A percentile compares a stretch with the other conserved stretches of the same genome.
These are phyloP conservation scores for Falcaria lacertinaria DNA, from an alignment of 2,888 invertebrate genomes.

Conservation along the genomic window DNA sequence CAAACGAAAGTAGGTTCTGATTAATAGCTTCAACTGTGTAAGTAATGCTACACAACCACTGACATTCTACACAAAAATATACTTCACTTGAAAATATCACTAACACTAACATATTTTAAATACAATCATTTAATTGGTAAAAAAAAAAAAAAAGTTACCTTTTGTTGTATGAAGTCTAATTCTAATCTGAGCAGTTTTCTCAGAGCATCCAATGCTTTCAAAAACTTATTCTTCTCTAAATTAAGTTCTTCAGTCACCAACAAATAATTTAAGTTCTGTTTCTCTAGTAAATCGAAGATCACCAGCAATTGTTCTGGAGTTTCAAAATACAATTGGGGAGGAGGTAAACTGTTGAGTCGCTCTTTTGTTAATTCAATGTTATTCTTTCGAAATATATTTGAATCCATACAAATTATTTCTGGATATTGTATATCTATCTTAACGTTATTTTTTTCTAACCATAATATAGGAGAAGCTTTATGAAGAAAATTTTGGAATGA, in stretches of 20 bases:
- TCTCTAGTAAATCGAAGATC: slow-evolving; percentile 57
- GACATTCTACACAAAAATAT: no score
- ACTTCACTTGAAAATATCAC: neutral
- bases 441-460: slow-evolving; percentile 55
- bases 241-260: slow-evolving; percentile 64
- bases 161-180: slow-evolving; percentile 52
- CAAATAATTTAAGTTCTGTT: slow-evolving; percentile 70
- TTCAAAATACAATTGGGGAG: slow-evolving; percentile 59
- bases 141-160: slow-evolving; percentile 33
- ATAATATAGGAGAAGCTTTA: slow-evolving; percentile 61
- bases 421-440: slow-evolving; percentile 38
- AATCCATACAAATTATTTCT: slow-evolving; percentile 50
- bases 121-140: neutral
- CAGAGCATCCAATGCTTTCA: slow-evolving; percentile 46
- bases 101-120: neutral
- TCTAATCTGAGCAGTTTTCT: slow-evolving; percentile 47
- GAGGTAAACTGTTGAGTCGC: slow-evolving; percentile 44
- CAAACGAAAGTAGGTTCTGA: no score
- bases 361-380: slow-evolving; percentile 36
- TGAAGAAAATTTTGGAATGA: slow-evolving; percentile 68
- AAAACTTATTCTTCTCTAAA: slow-evolving; percentile 58
- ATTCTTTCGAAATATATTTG: slow-evolving; percentile 51
- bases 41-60: no score
- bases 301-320: slow-evolving; percentile 52
- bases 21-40: no score